Evolutionary conservation across 2,888 invertebrate species (phyloP), one percentile per base, ranked within the genome.

Genomic region (Plebejus anna): DNA sequence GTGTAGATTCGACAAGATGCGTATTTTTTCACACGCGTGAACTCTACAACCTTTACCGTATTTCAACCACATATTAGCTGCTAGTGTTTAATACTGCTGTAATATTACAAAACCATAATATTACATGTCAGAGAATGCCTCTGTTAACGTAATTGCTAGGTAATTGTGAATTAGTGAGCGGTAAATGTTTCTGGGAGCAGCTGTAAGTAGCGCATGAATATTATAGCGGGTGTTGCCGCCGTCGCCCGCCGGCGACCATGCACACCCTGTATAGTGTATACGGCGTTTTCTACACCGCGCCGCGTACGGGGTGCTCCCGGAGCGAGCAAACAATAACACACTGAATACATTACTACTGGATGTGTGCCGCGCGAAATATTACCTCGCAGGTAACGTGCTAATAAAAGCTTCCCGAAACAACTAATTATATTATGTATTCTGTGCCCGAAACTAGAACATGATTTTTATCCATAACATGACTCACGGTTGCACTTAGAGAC

Each of bases 171-270:
- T 22, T 22, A 66, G 66, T 66, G 66, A 66, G 66, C 66, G 66
- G 66, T 6, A 66, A 66, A 66, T 32, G 32, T 66, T 66, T 66
- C 66, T 32, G 66, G 66, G 11, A 66, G 4, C 66, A 4, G 32
- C 66, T 32, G 66, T 66, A 66, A 66, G 66, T 66, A 66, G 32
- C 66, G 66, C 66, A 66, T 66, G 66, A 66, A 66, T 66, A 66
- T 66, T 66, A 36, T 36, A 66, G 66, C 66, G 66, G 66, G 22
- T 59, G 59, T 59, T 66, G 66, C 22, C 61, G 28, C 61, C 59
- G 59, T 3, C 55, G 55, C 28, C 32, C 36, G 66, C 5, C 32
- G 66, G 66, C 66, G 66, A 28, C 55, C 55, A 32, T 9, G 61
- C 61, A 59, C 22, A 59, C 3, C 28, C 61, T 59, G 59, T 59